These are phyloP conservation scores for Leuciscus waleckii DNA, from an alignment of 2,797 vertebrate genomes.

Conservation along the genomic window DNA sequence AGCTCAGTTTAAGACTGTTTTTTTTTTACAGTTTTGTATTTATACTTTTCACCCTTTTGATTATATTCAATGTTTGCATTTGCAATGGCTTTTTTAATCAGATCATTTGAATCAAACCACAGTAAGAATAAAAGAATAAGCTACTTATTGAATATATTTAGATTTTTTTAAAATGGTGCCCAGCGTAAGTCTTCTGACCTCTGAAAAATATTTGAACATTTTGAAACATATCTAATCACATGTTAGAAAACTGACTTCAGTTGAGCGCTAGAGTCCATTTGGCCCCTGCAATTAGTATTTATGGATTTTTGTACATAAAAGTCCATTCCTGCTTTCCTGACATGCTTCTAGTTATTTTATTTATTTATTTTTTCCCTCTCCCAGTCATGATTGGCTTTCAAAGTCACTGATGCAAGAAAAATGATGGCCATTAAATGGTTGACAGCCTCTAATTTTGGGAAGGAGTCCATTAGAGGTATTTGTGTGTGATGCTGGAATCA, in stretches of 20 bases:
- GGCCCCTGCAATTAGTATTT: not conserved
- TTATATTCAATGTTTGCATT: not conserved
- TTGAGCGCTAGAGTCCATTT: not conserved
- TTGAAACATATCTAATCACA: not conserved
- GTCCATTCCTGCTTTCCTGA: conserved; percentile 3
- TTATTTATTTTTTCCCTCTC: not conserved
- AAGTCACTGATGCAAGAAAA: conserved; percentile 39
- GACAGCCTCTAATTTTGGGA: conserved; percentile 33
- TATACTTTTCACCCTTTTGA: not conserved
- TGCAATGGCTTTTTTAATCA: not conserved
- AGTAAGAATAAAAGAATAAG: not conserved
- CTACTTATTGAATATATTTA: not conserved
- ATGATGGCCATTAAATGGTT: conserved; percentile 23
- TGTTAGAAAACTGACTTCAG: not conserved
- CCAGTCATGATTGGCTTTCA: conserved; percentile 29
- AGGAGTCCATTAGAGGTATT: conserved; percentile 38
- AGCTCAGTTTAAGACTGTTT: conserved; percentile 47
- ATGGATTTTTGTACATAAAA: conserved; percentile 8
- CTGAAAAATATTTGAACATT: conserved; percentile 2
- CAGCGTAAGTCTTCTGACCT: not conserved
- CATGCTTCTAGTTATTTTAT: not conserved
- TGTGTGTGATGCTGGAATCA: conserved; percentile 32
- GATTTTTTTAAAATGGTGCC: not conserved
- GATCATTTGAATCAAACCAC: not conserved
- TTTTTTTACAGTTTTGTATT: not conserved